Evolutionary conservation across 2,888 invertebrate species (phyloP).

Genomic region (Macrosoma leucophasiata): DNA sequence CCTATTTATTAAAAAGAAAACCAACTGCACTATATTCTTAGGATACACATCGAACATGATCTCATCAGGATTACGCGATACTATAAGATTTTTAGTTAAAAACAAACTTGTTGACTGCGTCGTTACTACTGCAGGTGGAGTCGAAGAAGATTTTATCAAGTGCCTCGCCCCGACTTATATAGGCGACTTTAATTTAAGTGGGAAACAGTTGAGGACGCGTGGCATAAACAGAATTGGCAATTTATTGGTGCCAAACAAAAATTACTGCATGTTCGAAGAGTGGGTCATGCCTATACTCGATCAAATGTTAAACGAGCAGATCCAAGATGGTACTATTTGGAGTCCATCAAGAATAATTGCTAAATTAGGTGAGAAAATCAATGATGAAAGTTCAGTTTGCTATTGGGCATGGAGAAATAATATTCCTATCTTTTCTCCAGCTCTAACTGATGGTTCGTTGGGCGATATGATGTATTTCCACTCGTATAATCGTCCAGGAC

Average conservation of each 20-base stretch:
- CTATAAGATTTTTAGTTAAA: conserved; percentile 82
- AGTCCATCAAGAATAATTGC: conserved; percentile 81
- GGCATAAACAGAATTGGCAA: conserved; percentile 94
- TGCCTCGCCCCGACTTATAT: conserved; percentile 96
- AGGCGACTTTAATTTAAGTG: conserved; percentile 92
- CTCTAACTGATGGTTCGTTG: conserved; percentile 96
- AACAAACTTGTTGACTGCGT: conserved; percentile 92
- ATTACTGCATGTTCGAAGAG: conserved; percentile 98
- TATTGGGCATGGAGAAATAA: conserved; percentile 98
- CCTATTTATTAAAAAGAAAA: conserved; percentile 83
- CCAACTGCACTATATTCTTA: conserved; percentile 95
- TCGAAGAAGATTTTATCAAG: conserved; percentile 99
- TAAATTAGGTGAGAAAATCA: conserved; percentile 91
- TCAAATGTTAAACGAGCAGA: conserved; percentile 92
- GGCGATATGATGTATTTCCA: conserved; percentile 99
- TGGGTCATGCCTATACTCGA: conserved; percentile 97
- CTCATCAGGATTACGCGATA: conserved; percentile 95
- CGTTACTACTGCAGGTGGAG: conserved; percentile 97
- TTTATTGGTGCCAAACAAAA: conserved; percentile 97
- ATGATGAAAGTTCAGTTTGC: conserved; percentile 93
- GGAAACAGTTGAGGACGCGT: conserved; percentile 84
- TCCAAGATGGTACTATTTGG: conserved; percentile 84
- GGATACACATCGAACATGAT: conserved; percentile 99
- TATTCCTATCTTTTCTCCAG: conserved; percentile 98
- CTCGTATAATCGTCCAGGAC: conserved; percentile 93